These are phyloP conservation scores for Gasterosteus aculeatus DNA, from an alignment of 2,113 vertebrate species.

Conservation along the genomic window DNA sequence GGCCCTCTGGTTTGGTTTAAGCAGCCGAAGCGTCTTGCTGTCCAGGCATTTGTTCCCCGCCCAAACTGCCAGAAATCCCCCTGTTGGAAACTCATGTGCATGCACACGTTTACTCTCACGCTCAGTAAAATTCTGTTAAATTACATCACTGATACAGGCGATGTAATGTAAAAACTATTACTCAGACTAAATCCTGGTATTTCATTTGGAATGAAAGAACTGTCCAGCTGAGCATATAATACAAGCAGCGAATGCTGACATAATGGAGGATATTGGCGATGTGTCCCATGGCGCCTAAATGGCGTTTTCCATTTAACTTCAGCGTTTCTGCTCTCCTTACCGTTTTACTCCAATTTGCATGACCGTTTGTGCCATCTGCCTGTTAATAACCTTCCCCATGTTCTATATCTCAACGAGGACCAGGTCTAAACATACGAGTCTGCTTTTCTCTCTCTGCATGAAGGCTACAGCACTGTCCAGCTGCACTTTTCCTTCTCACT, in stretches of 20 bases:
- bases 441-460: constrained; percentile 60
- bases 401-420: constrained; percentile 21
- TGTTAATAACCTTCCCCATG: constrained; percentile 31
- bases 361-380: constrained; percentile 27
- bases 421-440: constrained; percentile 27
- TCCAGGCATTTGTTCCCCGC: background rate
- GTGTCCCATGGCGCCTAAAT: constrained; percentile 6
- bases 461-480: constrained; percentile 46
- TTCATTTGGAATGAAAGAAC: background rate
- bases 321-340: constrained; percentile 19
- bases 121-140: too few relatives aligned
- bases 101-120: too few relatives aligned
- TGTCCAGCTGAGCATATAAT: background rate
- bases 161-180: background rate
- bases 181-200: background rate
- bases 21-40: background rate
- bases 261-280: background rate
- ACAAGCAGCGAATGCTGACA: background rate
- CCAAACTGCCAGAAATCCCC: background rate
- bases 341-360: constrained; percentile 33
- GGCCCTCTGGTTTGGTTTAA: background rate
- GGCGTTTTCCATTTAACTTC: background rate
- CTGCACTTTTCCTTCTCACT: constrained; percentile 74
- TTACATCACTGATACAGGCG: too few relatives aligned
- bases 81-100: background rate